phyloP scores from a whole-genome alignment of 1,140 invertebrate species.

The Leptinotarsa defecta region DNA sequence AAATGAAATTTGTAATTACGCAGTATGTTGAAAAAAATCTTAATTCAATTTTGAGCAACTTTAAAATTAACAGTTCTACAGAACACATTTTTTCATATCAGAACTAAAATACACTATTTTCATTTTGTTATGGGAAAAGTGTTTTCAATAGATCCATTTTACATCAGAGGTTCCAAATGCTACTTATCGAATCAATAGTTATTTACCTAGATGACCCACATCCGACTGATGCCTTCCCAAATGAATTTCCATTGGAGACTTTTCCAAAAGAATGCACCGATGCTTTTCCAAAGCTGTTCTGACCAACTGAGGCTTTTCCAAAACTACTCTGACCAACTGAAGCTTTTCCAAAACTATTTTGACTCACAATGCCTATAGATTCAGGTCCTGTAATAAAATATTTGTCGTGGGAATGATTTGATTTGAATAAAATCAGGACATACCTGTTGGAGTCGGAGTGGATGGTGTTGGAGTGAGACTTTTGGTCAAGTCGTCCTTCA shows the following conservation, averaged over 20 bases:
- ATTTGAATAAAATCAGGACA: not conserved
- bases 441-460: constrained; percentile 31
- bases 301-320: constrained; percentile 45
- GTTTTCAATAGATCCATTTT: too few species aligned
- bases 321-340: constrained; percentile 45
- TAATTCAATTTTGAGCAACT: too few species aligned
- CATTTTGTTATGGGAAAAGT: too few species aligned
- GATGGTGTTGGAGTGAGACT: constrained; percentile 40
- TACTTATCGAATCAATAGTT: too few species aligned
- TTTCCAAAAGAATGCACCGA: constrained; percentile 32
- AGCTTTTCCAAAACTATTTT: constrained; percentile 46
- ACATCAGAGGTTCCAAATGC: too few species aligned
- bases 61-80: too few species aligned
- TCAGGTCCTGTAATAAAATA: constrained; percentile 39
- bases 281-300: constrained; percentile 45
- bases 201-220: constrained; percentile 47
- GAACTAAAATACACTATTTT: too few species aligned
- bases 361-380: constrained; percentile 44
- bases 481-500: constrained; percentile 51
- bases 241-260: constrained; percentile 21
- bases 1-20: not conserved
- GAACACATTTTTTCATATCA: too few species aligned
- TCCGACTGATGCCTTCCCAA: constrained; percentile 46
- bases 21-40: too few species aligned
- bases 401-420: not conserved